Conservation (phyloP, 2,888 invertebrate species). For the Apeira syringaria region DNA sequence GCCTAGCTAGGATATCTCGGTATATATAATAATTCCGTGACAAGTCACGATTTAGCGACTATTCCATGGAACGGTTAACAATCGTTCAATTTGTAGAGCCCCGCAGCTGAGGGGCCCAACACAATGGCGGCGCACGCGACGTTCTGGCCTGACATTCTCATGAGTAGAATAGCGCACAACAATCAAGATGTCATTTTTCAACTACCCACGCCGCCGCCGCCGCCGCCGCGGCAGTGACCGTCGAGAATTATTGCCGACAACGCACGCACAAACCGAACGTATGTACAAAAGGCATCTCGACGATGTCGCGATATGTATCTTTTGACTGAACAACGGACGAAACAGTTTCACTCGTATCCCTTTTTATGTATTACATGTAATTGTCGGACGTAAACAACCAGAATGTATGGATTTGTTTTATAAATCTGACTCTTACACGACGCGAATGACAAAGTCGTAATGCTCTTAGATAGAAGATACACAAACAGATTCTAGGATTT, state of each 20-base stretch:
- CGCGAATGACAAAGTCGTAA: conserved; percentile 33
- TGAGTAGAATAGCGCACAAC: conserved; percentile 81
- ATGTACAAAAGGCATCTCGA: conserved; percentile 70
- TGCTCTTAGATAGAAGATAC: conserved; percentile 23
- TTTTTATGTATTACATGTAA: conserved; percentile 59
- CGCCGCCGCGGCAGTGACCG: conserved; percentile 48
- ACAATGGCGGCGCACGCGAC: conserved; percentile 78
- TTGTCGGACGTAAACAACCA: conserved; percentile 46
- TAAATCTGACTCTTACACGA: conserved; percentile 27
- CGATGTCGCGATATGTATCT: conserved; percentile 76
- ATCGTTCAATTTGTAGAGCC: conserved; percentile 80
- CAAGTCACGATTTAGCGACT: conserved; percentile 71
- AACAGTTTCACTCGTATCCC: conserved; percentile 57
- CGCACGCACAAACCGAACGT: conserved; percentile 62
- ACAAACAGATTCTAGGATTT: no score
- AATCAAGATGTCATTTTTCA: conserved; percentile 84
- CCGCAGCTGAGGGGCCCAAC: conserved; percentile 65
- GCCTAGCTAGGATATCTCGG: conserved; percentile 50
- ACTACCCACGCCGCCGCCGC: conserved; percentile 69
- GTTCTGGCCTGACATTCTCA: conserved; percentile 71
- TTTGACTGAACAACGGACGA: conserved; percentile 63
- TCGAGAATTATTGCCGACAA: conserved; percentile 79
- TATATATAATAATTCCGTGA: conserved; percentile 70
- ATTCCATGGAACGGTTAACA: conserved; percentile 74
- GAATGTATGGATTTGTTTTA: conserved; percentile 42